phyloP scores from a whole-genome alignment of 2,113 vertebrate genomes.

The Sinocyclocheilus maitianheensis region DNA sequence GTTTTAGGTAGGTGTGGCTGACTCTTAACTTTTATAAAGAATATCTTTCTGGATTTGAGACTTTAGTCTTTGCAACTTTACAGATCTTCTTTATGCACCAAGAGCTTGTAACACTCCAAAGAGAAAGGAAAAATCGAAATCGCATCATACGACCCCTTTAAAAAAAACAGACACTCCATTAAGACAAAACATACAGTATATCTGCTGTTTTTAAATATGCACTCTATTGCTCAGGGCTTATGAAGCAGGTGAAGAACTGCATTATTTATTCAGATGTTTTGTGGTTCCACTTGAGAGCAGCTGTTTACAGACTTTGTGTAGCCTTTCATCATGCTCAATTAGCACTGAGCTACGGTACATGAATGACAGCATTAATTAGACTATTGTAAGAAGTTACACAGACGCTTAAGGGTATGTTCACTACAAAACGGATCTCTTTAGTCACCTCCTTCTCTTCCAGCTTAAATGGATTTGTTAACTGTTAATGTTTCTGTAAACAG shows the following conservation, averaged over 20 bases:
- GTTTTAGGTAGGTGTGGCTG: too few relatives aligned
- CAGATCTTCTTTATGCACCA: too few relatives aligned
- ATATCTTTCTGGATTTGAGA: too few relatives aligned
- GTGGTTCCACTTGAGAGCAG: conserved; percentile 16
- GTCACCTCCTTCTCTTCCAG: neutral
- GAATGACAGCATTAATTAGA: conserved; percentile 19
- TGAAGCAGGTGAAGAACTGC: neutral
- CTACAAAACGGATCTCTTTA: neutral
- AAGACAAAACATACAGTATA: neutral
- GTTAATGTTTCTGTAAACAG: neutral
- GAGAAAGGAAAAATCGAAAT: too few relatives aligned
- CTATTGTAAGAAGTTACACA: neutral
- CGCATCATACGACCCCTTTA: too few relatives aligned
- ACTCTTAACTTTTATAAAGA: too few relatives aligned
- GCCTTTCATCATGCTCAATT: conserved; percentile 39
- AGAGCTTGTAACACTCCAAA: too few relatives aligned
- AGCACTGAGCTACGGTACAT: neutral
- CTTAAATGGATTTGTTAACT: neutral
- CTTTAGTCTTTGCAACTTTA: too few relatives aligned
- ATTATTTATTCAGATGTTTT: conserved; percentile 39
- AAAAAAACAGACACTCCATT: too few relatives aligned
- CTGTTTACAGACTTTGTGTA: conserved; percentile 33
- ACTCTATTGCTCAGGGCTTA: neutral
- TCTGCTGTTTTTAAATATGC: neutral
- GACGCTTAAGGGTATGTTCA: neutral